Conservation (phyloP, 2,113 vertebrate genomes). For the Gnathonemus longibarbis region DNA sequence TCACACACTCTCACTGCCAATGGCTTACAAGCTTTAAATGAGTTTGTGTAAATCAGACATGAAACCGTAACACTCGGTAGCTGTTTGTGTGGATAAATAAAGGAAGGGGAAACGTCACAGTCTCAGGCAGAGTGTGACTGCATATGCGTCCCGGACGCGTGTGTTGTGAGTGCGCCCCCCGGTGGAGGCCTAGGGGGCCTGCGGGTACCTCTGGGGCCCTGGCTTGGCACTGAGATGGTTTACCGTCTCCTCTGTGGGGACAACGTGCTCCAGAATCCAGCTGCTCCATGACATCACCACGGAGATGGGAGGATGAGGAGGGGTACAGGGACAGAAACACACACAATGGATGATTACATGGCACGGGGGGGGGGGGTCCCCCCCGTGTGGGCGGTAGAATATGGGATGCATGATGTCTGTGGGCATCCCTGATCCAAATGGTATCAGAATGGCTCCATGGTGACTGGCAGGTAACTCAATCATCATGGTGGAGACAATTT, state of each 20-base stretch:
- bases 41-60: not conserved
- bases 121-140: not conserved
- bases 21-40: not conserved
- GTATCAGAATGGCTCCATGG: not conserved
- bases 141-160: not conserved
- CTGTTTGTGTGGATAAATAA: not conserved
- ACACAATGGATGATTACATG: conserved; percentile 52
- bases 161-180: not conserved
- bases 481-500: not conserved
- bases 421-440: not conserved
- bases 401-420: not conserved
- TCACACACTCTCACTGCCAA: not conserved
- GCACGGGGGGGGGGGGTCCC: conserved; percentile 30
- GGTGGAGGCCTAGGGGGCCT: not conserved
- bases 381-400: not conserved
- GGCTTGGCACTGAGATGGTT: conserved; percentile 66
- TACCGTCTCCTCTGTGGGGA: conserved; percentile 67
- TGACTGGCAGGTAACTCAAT: not conserved
- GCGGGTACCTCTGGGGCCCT: conserved; percentile 60
- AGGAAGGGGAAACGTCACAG: not conserved
- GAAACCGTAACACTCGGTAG: not conserved
- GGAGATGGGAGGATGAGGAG: conserved; percentile 28
- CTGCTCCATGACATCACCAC: conserved; percentile 57
- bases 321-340: conserved; percentile 13
- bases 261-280: conserved; percentile 60